Base-by-base conservation (phyloP, 2,888 invertebrate genomes). In the Deilephila elpenor region DNA sequence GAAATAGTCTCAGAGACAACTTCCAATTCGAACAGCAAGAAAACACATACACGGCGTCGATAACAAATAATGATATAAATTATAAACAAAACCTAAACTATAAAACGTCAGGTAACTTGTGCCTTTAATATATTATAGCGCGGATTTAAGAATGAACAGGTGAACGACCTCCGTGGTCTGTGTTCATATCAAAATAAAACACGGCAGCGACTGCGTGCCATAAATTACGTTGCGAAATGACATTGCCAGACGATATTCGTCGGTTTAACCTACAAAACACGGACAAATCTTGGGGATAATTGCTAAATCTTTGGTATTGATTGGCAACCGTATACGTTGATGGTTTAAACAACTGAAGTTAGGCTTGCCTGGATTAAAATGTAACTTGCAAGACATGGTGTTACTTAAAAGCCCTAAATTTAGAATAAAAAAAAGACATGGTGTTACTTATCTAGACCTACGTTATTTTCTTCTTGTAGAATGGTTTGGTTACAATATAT, bases 161-260 rank as follows among this genome's bases (percentile, higher is more conserved):
- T 87, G 87, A 88, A 86, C 61, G 84, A 84, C 83, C 89, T 83
- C 79, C 71, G 34, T 37, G 62, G 76, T 83, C 82, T 82, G 82
- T 78, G 77, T 78, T 80, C 80, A 82, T 82, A 83, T 83, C 79
- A 81, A 67, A 71, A 71, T 71, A 37, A 71, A 59, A 71, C 60
- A 25, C 60, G 20, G 71, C 71, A 60, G 44, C 59, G 71, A 44
- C 71, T 60, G 60, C 59, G 59, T 37, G 59, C 44, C 44, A 71
- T 71, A 71, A 71, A 71, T 71, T 71, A 71, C 29, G 60, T 71
- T 60, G 71, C 59, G 71, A 60, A 71, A 60, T 71, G 32, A 29
- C 71, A 37, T 71, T 71, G 44, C 71, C 20, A 60, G 56, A 70
- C 37, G 64, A 71, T 71, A 44, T 71, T 72, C 17, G 67, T 25